Base-by-base conservation (phyloP, 2,797 vertebrate species). In the Tenualosa thibaudeaui region DNA sequence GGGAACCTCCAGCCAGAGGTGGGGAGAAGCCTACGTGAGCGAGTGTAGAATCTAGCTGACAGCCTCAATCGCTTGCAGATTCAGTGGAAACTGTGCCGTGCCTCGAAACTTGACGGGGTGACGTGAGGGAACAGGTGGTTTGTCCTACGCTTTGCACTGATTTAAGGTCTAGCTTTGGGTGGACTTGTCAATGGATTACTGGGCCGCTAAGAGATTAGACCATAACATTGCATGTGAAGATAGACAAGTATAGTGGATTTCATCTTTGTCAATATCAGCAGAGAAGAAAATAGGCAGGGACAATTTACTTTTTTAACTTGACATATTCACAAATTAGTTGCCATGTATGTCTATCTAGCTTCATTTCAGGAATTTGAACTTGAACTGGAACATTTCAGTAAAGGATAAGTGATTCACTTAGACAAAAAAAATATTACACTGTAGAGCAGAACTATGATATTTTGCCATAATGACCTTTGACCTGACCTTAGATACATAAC, bases 161-260 rank as follows among this genome's bases (percentile, higher is more conserved):
- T 87, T 65, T 85, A 83, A 87, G 3, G 65, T 81, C 65, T 17
- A 60, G 37, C 65, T 78, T 24, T 85, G 65, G 0, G 58, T 12
- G 3, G 68, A 62, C 62, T 81, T 81, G 65, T 81, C 17, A 17
- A n/a, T 46, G 84, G 86, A 87, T 87, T 85, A 87, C 81, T 81
- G 68, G 84, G 56, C 12, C 43, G 83, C 81, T 24, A 15, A n/a
- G 68, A 71, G 86, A 87, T 87, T 87, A 85, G 22, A 12, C 49
- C 17, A 24, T 75, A 50, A 75, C 58, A 24, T 40, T 78, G 60
- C 24, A 7, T 65, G 71, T 51, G 81, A 54, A 24, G 82, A 46
- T 53, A 19, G n/a, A 19, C 13, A 40, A 12, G 49, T 46, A 22
- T 8, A n/a, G 22, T 46, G 40, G 31, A 26, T 75, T 65, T 75